Base-by-base conservation (phyloP, 2,113 vertebrate genomes). In the Callospermophilus lateralis region DNA sequence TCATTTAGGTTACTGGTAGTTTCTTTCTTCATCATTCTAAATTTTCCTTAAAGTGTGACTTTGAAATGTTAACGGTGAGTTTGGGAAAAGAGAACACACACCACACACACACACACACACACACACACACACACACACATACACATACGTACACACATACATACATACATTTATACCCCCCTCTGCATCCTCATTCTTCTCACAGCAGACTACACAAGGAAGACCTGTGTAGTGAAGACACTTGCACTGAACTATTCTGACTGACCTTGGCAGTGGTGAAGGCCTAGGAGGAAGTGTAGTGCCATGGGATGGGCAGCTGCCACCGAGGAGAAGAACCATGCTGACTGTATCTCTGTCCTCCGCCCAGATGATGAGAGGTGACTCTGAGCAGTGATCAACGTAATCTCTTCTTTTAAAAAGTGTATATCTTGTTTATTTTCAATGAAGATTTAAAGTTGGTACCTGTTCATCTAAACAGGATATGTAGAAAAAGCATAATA, bases 341-440 rank as follows among this genome's bases (percentile, higher is more conserved):
- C 81, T 30, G 34, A n/a, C 77, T 22, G 3, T 61, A 1, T 28
- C 67, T 63, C 51, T 58, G 20, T 68, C 58, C 51, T 51, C 3
- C 0, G 45, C 15, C 34, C 45, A 53, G 34, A 67, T 15, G 30
- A 26, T 4, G 6, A 53, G 77, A 34, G 55, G 61, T 79, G 65
- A 78, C 11, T 34, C 17, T 13, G 70, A 95, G 42, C 74, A 51
- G 37, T 65, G 79, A 39, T 85, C 85, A 63, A 55, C 37, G 37
- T 61, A 79, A 30, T 39, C 39, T 87, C 34, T 89, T 85, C 32
- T 95, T 86, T 74, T 72, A 32, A 70, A 93, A 95, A 88, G 26
- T n/a, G 15, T 51, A 0, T 51, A 37, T 26, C 19, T 63, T 93
- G 32, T 48, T 94, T 48, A 72, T 83, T 97, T 94, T 65, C 45